These are phyloP conservation scores for Cerastis rubricosa DNA, from an alignment of 2,888 invertebrate genomes.

Conservation along the genomic window DNA sequence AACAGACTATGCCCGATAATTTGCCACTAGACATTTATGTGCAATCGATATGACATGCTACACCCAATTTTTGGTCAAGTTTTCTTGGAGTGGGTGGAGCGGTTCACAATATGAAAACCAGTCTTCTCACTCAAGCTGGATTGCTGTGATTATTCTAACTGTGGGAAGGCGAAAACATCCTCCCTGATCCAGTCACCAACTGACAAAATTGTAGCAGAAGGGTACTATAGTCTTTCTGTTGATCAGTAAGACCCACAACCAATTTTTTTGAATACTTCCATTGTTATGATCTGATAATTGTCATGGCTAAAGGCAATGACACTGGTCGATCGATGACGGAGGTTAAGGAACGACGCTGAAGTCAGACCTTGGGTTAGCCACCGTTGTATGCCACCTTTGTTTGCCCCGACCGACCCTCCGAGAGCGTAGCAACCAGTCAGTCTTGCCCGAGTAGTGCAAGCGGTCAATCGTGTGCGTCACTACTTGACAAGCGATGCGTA, in stretches of 20 bases:
- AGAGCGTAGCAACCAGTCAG: conserved; percentile 13
- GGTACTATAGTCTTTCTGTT: neutral
- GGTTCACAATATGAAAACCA: neutral
- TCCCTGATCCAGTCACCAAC: neutral
- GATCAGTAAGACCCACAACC: too few species aligned
- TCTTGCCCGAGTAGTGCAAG: neutral
- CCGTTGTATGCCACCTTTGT: neutral
- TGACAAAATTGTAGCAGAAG: neutral
- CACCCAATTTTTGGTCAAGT: conserved; percentile 38
- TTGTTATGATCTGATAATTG: neutral
- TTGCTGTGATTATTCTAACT: too few species aligned
- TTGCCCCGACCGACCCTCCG: conserved; percentile 6
- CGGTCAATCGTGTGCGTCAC: neutral
- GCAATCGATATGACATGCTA: conserved; percentile 68
- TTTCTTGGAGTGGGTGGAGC: neutral
- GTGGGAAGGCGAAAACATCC: neutral
- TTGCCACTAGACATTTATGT: conserved; percentile 59
- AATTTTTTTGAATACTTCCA: neutral
- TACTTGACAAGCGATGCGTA: neutral
- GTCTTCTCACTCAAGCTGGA: neutral
- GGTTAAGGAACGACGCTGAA: conserved; percentile 48
- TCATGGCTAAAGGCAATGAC: conserved; percentile 16
- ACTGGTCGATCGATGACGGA: conserved; percentile 32
- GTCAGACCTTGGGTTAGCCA: conserved; percentile 20
- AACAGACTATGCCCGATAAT: conserved; percentile 69